Evolutionary conservation across 2,797 vertebrate genomes (phyloP), one percentile per base, ranked within the genome.

Genomic region (Siniperca scherzeri): DNA sequence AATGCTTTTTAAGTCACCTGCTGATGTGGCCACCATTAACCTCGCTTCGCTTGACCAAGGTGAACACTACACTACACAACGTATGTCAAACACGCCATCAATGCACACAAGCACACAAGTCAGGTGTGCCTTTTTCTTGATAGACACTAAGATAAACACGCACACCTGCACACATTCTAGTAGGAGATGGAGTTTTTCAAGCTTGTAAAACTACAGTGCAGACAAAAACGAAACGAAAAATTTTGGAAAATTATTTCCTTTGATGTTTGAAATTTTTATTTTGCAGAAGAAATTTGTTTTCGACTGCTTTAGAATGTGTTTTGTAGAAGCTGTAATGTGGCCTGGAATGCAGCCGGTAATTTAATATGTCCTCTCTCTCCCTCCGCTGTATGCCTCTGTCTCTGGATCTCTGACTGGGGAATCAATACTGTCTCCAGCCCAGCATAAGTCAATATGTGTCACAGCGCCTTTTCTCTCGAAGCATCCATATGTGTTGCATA

Each of bases 381-480:
- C 38, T 48, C 57, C 25, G 48, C 78, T 87, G 55, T 83, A 74
- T 60, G 70, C 70, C 74, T 70, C 82, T 74, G 81, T 92, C 81
- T 91, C 67, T 91, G 88, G 77, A 85, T 89, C 85, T 88, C 80
- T 90, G 91, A 90, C 89, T 91, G 79, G 46, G 69, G 86, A 91
- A 93, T 95, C 93, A 87, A 94, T 94, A 88, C 80, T 76, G 89
- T 90, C 88, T 92, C 83, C 88, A 89, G 84, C 87, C 85, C 84
- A 79, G 88, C 85, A 84, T 78, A 85, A 91, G 91, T 94, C 92
- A 89, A 94, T 94, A 92, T 90, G 84, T 94, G 91, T 94, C 93
- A 92, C 87, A 84, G 77, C 65, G 69, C 72, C 65, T 89, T 91
- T 91, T 82, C 76, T 89, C 84, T 81, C 36, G 4, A 76, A 92